A percentile compares a stretch with the other conserved stretches of the same genome.
Evolutionary conservation across 2,888 invertebrate species (phyloP).

Genomic region (Amiota communis): DNA sequence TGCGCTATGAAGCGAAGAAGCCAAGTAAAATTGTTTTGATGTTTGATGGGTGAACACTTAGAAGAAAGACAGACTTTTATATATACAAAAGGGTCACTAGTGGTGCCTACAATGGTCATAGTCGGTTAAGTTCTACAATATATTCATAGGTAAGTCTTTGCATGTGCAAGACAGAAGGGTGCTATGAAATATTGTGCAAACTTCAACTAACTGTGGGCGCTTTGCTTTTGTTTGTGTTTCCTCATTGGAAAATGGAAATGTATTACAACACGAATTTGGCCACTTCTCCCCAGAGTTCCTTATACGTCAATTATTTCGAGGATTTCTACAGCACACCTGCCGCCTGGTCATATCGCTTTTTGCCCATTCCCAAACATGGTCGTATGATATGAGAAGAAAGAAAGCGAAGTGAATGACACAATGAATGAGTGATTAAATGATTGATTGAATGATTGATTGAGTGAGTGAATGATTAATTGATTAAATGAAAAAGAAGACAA

Average conservation of each 20-base stretch:
- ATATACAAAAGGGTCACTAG: conserved; percentile 3
- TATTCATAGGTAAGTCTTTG: too few relatives aligned
- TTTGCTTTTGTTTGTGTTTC: conserved; percentile 20
- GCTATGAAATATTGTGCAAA: too few relatives aligned
- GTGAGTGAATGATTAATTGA: too few relatives aligned
- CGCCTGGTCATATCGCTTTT: conserved; percentile 82
- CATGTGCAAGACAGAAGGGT: too few relatives aligned
- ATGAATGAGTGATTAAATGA: too few relatives aligned
- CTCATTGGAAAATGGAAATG: conserved; percentile 70
- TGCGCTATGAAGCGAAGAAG: conserved; percentile 56
- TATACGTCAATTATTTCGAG: conserved; percentile 72
- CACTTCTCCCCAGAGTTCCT: conserved; percentile 74
- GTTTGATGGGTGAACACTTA: conserved; percentile 8
- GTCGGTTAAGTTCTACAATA: not conserved
- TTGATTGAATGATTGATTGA: too few relatives aligned
- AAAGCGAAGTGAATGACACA: conserved; percentile 42
- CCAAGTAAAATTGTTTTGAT: not conserved
- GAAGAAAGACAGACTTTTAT: not conserved
- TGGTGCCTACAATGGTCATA: not conserved
- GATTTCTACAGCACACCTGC: conserved; percentile 76
- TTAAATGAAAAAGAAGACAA: not conserved
- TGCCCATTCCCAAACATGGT: conserved; percentile 79
- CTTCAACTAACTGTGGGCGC: not conserved
- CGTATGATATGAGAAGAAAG: conserved; percentile 43
- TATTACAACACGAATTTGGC: conserved; percentile 73